A percentile compares a stretch with the other conserved stretches of the same genome.
phyloP scores from a whole-genome alignment of 2,797 vertebrate genomes.

The Falco biarmicus region DNA sequence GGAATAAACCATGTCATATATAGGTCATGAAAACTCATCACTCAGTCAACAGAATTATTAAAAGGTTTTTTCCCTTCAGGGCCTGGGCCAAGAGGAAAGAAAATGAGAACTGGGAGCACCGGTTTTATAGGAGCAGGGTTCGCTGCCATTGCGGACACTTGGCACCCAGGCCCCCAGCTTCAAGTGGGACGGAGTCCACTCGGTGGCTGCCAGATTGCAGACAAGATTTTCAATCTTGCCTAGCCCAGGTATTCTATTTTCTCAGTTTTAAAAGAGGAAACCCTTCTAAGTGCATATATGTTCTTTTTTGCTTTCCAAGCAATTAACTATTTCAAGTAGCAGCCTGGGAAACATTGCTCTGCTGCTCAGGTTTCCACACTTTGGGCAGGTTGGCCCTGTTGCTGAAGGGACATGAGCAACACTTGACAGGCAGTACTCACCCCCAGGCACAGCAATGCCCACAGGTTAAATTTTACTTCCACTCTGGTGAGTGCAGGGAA shows the following conservation, averaged over 20 bases:
- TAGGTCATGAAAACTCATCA: background rate
- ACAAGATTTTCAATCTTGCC: background rate
- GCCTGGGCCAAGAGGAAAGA: background rate
- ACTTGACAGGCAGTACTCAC: background rate
- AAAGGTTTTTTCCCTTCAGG: background rate
- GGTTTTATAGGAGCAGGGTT: background rate
- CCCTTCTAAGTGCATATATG: background rate
- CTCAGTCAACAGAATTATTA: background rate
- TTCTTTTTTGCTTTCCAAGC: background rate
- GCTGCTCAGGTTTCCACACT: background rate
- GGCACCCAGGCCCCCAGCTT: background rate
- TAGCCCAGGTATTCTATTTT: background rate
- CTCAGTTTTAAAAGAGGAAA: background rate
- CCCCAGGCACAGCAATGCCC: background rate
- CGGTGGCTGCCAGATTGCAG: background rate
- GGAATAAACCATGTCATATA: background rate
- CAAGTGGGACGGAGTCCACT: accelerated
- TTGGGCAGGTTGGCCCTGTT: too few relatives aligned
- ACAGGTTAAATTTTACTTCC: background rate
- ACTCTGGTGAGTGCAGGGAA: background rate
- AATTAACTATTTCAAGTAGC: background rate
- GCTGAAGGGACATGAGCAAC: background rate
- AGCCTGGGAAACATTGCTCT: background rate
- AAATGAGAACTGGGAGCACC: background rate
- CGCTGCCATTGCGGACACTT: background rate